Conservation (phyloP, 2,888 invertebrate genomes). For the Oscheius sp. region DNA sequence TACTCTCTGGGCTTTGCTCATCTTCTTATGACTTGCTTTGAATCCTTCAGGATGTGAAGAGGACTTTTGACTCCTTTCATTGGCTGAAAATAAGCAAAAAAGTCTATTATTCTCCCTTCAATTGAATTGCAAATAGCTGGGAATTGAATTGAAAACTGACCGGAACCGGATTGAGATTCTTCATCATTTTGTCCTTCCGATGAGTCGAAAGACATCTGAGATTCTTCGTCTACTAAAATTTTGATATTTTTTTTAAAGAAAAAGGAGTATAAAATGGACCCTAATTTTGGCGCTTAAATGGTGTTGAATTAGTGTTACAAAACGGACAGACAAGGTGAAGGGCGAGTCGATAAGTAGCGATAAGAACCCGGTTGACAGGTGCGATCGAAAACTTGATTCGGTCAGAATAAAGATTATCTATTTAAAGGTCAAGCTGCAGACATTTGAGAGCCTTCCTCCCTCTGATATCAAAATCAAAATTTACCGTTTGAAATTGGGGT, state of each 20-base stretch:
- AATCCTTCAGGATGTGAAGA: not conserved
- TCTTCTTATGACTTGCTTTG: constrained; percentile 19
- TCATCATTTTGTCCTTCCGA: constrained; percentile 6
- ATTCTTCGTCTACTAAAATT: constrained; percentile 10
- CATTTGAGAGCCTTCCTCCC: too few species aligned
- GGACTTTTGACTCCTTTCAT: not conserved
- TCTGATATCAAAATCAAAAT: too few species aligned
- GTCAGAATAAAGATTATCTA: too few species aligned
- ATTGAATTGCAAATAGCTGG: not conserved
- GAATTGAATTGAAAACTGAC: not conserved
- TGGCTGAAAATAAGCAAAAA: not conserved
- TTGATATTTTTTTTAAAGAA: not conserved
- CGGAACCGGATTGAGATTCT: not conserved
- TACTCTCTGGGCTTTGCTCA: constrained; percentile 4
- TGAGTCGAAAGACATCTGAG: constrained; percentile 12
- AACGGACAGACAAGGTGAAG: not conserved
- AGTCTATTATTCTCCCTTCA: not conserved
- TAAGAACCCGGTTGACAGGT: not conserved
- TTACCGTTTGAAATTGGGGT: too few species aligned
- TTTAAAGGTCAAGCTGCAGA: too few species aligned
- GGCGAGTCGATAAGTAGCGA: constrained; percentile 8
- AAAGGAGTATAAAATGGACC: not conserved
- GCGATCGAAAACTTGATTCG: too few species aligned
- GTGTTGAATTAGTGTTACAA: not conserved
- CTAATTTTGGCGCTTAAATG: not conserved